These are phyloP conservation scores for Gallinago nigripennis DNA, from an alignment of 2,797 vertebrate species.

Conservation along the genomic window DNA sequence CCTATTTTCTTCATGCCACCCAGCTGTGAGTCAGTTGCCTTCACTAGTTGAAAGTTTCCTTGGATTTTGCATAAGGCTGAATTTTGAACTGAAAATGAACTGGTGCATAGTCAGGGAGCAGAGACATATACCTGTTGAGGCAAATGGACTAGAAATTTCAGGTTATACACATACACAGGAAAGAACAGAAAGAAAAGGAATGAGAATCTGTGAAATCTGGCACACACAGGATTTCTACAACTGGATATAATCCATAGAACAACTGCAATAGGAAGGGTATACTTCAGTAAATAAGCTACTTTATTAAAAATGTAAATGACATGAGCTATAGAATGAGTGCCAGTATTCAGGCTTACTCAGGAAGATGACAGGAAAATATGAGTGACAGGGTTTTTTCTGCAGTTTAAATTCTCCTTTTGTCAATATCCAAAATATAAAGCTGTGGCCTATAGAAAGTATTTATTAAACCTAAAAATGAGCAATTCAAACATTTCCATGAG, in stretches of 20 bases:
- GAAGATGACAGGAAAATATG: slow-evolving; percentile 23
- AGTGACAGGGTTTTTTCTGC: background rate
- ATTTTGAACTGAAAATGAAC: background rate
- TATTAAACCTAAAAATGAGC: slow-evolving; percentile 8
- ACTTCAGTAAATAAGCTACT: slow-evolving; percentile 37
- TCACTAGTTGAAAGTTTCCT: background rate
- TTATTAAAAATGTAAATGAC: slow-evolving; percentile 56
- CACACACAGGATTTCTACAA: background rate
- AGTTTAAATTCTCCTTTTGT: background rate
- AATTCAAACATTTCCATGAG: background rate
- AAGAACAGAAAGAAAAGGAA: background rate
- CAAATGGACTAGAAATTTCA: background rate
- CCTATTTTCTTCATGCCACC: slow-evolving; percentile 10
- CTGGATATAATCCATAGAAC: background rate
- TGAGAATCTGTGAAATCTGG: background rate
- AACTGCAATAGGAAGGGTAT: background rate
- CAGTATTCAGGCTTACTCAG: background rate
- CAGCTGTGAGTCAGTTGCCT: background rate
- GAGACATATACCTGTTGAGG: background rate
- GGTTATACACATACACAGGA: background rate
- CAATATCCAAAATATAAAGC: background rate
- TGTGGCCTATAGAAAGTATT: background rate
- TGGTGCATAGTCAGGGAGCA: background rate
- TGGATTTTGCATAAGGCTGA: background rate
- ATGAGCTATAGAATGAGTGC: background rate